Conservation (phyloP, 2,113 vertebrate species). For the Pollachius pollachius region DNA sequence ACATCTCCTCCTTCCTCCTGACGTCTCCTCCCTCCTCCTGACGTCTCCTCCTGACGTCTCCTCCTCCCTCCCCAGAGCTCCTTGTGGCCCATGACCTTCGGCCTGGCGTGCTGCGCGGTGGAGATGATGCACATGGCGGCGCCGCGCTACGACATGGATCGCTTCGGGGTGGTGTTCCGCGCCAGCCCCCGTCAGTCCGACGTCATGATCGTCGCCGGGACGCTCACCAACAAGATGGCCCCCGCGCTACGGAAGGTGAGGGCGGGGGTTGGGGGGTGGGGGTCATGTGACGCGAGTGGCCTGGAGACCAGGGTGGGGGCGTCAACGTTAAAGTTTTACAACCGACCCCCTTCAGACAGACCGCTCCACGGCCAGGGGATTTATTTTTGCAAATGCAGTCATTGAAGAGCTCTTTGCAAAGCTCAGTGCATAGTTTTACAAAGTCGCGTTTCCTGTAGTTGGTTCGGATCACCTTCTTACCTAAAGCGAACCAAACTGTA, state of each 20-base stretch:
- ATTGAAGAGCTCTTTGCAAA: too few species aligned
- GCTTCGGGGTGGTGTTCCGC: constrained; percentile 93
- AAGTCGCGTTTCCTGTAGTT: too few species aligned
- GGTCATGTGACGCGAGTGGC: not conserved
- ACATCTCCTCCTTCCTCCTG: too few species aligned
- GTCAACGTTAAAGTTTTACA: not conserved
- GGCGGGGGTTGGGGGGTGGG: not conserved
- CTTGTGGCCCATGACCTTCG: constrained; percentile 97
- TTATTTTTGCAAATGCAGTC: too few species aligned
- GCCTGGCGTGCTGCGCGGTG: constrained; percentile 92
- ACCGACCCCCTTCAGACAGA: too few species aligned
- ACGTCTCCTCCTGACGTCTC: constrained; percentile 77
- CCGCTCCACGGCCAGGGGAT: too few species aligned
- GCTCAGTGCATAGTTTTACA: too few species aligned
- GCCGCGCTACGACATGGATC: constrained; percentile 95
- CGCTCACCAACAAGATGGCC: constrained; percentile 96
- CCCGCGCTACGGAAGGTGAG: constrained; percentile 90
- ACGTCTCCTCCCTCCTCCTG: not conserved
- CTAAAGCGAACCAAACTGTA: too few species aligned
- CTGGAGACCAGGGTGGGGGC: not conserved
- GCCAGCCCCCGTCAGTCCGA: constrained; percentile 92
- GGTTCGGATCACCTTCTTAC: too few species aligned
- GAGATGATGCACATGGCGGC: constrained; percentile 99
- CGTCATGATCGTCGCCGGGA: constrained; percentile 96
- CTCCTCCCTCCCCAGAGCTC: constrained; percentile 78